phyloP scores from a whole-genome alignment of 1,140 invertebrate genomes.

The Solenopsis fugax region DNA sequence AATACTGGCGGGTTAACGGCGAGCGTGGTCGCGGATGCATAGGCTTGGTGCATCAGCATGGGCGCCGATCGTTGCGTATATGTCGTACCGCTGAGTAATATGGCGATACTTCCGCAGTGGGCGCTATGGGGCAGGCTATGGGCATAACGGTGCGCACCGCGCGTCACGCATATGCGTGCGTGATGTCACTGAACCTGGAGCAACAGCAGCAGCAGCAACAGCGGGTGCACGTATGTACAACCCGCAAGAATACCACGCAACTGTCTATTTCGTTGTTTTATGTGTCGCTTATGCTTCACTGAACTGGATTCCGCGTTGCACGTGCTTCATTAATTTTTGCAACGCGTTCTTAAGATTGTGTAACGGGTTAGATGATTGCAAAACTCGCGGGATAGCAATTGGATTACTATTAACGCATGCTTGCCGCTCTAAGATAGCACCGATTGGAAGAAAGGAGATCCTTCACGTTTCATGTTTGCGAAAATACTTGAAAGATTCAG shows the following conservation, averaged over 20 bases:
- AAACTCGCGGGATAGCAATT: background rate
- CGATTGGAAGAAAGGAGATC: background rate
- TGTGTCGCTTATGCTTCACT: background rate
- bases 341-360: background rate
- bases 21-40: constrained; percentile 33
- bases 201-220: constrained; percentile 41
- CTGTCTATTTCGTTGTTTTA: constrained; percentile 53
- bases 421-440: background rate
- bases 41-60: constrained; percentile 34
- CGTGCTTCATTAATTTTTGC: constrained; percentile 8
- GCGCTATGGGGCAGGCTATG: constrained; percentile 78
- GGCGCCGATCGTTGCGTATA: constrained; percentile 69
- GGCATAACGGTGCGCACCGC: constrained; percentile 81
- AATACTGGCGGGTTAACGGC: constrained; percentile 34
- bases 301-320: background rate
- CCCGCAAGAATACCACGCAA: constrained; percentile 61
- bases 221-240: constrained; percentile 43
- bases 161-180: constrained; percentile 83
- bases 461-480: background rate
- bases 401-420: background rate
- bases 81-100: constrained; percentile 71
- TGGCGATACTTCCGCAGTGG: constrained; percentile 80
- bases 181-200: constrained; percentile 84
- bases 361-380: constrained; percentile 4
- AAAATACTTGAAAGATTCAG: background rate